Evolutionary conservation across 2,113 vertebrate species (phyloP), one percentile per base, ranked within the genome.

Genomic region (Hemiprocne comata): DNA sequence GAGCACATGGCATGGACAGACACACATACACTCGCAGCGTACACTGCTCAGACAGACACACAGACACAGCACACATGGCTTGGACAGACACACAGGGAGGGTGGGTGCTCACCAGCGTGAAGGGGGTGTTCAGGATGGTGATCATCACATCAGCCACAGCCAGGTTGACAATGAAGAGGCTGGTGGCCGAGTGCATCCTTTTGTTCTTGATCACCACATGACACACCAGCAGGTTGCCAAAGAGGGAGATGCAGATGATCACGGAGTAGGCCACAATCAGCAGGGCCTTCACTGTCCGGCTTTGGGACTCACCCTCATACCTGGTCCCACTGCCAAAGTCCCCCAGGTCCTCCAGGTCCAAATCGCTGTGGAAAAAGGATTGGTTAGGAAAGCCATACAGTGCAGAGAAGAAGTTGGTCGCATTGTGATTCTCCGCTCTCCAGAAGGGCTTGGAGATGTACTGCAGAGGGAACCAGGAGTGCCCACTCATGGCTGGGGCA

Each of bases 191-290:
- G 46, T 97, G 98, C 97, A 98, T 97, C 82, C 96, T 97, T 54
- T 97, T 98, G 95, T 97, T 98, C 95, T 98, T 98, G 83, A 98
- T 85, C 81, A 98, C 97, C 93, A 98, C 97, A 7, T 98, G 98
- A 92, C 98, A 98, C 64, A 98, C 98, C 71, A 98, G 86, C 64
- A 85, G 67, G 71, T 98, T 98, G 26, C 98, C 98, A 0, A 98
- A 97, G 54, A 98, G 97, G 0, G 98, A 98, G 97, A 98, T 98
- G 89, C 98, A 95, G 89, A 98, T 98, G 87, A 98, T 98, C 55
- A 98, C 86, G 0, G 98, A 98, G 86, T 98, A 98, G 51, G 98
- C 97, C 1, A 98, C 50, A 2, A 98, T 96, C 85, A 98, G 94
- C 93, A 98, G 94, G 0, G 94, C 97, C 75, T 97, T 94, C 64